Conservation (phyloP, 2,888 invertebrate species). For the Neoascia interrupta region DNA sequence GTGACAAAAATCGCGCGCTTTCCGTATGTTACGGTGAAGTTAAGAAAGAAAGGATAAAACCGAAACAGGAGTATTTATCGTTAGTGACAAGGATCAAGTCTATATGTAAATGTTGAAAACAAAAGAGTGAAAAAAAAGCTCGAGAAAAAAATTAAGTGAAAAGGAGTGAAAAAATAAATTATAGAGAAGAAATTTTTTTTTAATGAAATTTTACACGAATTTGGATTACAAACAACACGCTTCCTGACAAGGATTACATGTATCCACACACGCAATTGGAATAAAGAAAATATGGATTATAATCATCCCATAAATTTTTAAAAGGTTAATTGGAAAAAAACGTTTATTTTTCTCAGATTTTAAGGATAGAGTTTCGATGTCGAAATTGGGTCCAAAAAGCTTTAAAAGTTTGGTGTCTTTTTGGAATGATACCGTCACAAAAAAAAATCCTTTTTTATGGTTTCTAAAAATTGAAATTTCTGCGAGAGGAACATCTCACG, state of each 20-base stretch:
- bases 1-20: constrained; percentile 51
- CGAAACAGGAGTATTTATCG: background rate
- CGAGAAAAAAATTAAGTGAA: constrained; percentile 5
- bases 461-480: too few species aligned
- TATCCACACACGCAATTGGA: constrained; percentile 25
- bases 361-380: too few species aligned
- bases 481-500: too few species aligned
- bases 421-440: constrained; percentile 52
- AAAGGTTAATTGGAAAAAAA: constrained; percentile 34
- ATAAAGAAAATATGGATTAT: constrained; percentile 60
- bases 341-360: background rate
- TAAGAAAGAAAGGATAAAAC: background rate
- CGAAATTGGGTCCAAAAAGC: too few species aligned
- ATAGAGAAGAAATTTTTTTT: too few species aligned
- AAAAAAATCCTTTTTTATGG: too few species aligned
- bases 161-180: constrained; percentile 7
- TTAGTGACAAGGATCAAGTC: constrained; percentile 12
- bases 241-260: constrained; percentile 47
- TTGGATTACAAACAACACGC: constrained; percentile 53
- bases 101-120: background rate
- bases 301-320: constrained; percentile 8
- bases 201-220: constrained; percentile 18
- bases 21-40: constrained; percentile 14
- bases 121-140: background rate
- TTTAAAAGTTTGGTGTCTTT: constrained; percentile 8